Base-by-base conservation (phyloP, 2,797 vertebrate species). In the Sus cebifrons region DNA sequence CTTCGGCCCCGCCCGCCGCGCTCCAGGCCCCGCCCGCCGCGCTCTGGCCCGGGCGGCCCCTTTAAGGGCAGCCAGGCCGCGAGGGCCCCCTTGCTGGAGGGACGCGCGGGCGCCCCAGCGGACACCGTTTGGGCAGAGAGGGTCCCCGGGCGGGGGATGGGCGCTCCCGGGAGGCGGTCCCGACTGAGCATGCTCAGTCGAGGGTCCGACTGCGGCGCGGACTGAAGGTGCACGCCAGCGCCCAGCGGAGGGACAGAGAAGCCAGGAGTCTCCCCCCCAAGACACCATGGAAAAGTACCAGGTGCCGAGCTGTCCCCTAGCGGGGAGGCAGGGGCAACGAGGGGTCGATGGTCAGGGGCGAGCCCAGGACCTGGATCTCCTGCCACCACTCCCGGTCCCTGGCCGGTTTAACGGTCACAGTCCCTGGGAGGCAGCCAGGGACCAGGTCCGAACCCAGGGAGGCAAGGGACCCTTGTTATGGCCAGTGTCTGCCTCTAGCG, bases 221-320 rank as follows among this genome's bases (percentile, higher is more conserved):
- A 25, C 89, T 13, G 0, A 40, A 58, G 70, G 52, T 6, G 11
- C 27, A 20, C 12, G 9, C 12, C 2, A 11, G 27, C 7, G 18
- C 58, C 36, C n/a, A 2, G 23, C 2, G 9, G 64, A 44, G 64
- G 17, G 82, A 29, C 23, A 1, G 18, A 17, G 29, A 25, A 6
- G 40, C 25, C 13, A 1, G 23, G 67, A 40, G 44, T 36, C 64
- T 36, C 64, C 8, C 20, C 23, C 40, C 29, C 3, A 2, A 17
- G 23, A 54, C n/a, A 10, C 44, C 1, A 98, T 98, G 98, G 97
- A 97, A 29, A 97, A 97, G 67, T 97, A 96, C 68, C 64, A 97
- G 97, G 97, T 97, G 97, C 86, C 52, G 4, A 36, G 36, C 0
- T 11, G 79, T 56, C 36, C 81, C 56, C 60, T 60, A 9, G 58